A percentile compares a stretch with the other conserved stretches of the same genome.
These are phyloP conservation scores for Apotomis turbidana DNA, from an alignment of 2,888 invertebrate species.

Conservation along the genomic window DNA sequence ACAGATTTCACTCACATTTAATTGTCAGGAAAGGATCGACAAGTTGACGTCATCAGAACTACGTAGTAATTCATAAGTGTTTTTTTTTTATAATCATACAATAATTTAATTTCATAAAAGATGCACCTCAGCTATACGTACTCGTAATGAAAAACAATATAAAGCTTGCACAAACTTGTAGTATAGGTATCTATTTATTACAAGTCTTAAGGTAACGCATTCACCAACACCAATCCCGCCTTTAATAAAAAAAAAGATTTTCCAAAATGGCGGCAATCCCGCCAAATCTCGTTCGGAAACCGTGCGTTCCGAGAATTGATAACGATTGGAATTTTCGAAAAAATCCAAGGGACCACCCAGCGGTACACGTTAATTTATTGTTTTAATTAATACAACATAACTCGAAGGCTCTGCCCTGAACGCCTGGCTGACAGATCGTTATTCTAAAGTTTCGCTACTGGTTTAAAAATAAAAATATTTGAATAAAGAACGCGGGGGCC, in stretches of 20 bases:
- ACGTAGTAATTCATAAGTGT: no score
- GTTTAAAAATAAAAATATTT: conserved; percentile 2
- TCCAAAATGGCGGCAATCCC: conserved; percentile 36
- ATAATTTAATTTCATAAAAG: no score
- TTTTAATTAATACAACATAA: conserved; percentile 82
- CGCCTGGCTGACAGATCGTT: conserved; percentile 69
- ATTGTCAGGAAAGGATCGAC: no score
- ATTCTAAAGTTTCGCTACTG: conserved; percentile 25
- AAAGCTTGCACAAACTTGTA: no score
- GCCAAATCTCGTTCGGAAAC: conserved; percentile 56
- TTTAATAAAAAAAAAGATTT: conserved; percentile 9
- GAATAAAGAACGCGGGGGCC: neutral
- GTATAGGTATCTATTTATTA: neutral
- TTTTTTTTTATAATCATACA: no score
- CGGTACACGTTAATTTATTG: conserved; percentile 62
- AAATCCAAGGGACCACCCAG: conserved; percentile 22
- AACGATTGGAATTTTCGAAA: conserved; percentile 24
- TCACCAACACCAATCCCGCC: neutral
- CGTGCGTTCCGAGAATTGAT: conserved; percentile 59
- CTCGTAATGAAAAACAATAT: no score
- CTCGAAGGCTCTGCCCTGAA: conserved; percentile 56
- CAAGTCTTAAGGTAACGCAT: neutral
- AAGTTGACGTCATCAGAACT: no score
- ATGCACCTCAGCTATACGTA: no score
- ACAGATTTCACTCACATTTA: no score